Percentiles rank a stretch among this genome's conserved stretches.
Conservation (phyloP, 2,888 invertebrate genomes). For the Cylloceria caligata region DNA sequence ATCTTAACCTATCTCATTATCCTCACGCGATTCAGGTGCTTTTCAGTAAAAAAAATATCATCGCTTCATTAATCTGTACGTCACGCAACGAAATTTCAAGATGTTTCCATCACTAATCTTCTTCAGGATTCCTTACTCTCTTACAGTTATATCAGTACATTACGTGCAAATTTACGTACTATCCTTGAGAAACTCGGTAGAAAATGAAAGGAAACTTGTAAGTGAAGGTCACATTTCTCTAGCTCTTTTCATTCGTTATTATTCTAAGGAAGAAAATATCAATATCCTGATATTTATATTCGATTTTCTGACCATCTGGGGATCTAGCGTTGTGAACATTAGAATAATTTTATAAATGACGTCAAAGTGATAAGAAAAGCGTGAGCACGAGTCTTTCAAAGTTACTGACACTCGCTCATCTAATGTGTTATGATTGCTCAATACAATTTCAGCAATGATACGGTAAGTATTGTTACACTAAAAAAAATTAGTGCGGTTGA, state of each 20-base stretch:
- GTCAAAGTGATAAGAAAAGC: neutral
- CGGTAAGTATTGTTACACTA: neutral
- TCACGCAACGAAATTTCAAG: neutral
- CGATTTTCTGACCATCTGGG: neutral
- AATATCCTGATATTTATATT: neutral
- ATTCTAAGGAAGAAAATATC: neutral
- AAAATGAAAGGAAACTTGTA: neutral
- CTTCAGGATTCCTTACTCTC: no score
- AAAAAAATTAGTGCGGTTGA: no score
- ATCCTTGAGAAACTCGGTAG: neutral
- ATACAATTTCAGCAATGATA: neutral
- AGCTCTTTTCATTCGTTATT: conserved; percentile 1
- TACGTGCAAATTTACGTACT: neutral
- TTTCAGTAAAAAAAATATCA: neutral
- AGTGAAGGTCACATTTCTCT: neutral
- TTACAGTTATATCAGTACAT: neutral
- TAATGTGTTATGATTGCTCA: neutral
- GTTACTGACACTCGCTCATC: neutral
- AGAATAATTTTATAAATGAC: conserved; percentile 9
- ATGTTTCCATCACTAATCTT: neutral
- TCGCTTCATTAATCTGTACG: neutral
- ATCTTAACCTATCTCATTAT: neutral
- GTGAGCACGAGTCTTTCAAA: neutral
- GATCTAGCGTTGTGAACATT: neutral
- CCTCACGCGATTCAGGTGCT: neutral